Evolutionary conservation across 2,113 vertebrate species (phyloP), one percentile per base, ranked within the genome.

Genomic region (Callopanchax toddi): DNA sequence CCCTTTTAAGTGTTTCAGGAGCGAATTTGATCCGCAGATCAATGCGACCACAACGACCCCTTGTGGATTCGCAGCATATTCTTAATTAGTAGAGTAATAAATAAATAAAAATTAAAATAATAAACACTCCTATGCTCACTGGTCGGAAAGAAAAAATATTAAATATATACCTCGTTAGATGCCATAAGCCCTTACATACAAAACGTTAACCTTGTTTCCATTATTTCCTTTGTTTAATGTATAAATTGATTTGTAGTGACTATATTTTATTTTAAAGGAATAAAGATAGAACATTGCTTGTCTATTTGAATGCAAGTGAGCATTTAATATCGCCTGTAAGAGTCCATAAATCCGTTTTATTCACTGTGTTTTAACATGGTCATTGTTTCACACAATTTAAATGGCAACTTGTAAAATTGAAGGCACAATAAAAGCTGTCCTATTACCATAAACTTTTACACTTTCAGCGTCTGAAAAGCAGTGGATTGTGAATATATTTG

Each of bases 11-110:
- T 13, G 64, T 20, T 40, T 60, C 15, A 60, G 55, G 64, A 21
- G 37, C 10, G 63, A 53, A 32, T 10, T 37, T 34, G 32, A 17
- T 37, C 56, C 43, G 22, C 53, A 63, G n/a, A 67, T 55, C 53
- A 11, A 50, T 60, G 72, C 48, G 34, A 49, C 71, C 51, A 86
- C 77, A 59, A 74, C 85, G 87, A 89, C 87, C 79, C 60, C 85
- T 84, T 83, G 87, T 87, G 87, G 85, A 53, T 15, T 56, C 52
- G 1, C 17, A 54, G 67, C 49, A 50, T 37, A 13, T 8, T 20
- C 20, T 3, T 8, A 6, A 43, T 15, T 17, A 21, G 12, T n/a
- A n/a, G n/a, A n/a, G n/a, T n/a, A n/a, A n/a, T n/a, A n/a, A n/a
- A n/a, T n/a, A n/a, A n/a, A n/a, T n/a, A n/a, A n/a, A n/a, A n/a